These are phyloP conservation scores for Paralichthys olivaceus DNA, from an alignment of 2,113 vertebrate genomes.

Conservation along the genomic window DNA sequence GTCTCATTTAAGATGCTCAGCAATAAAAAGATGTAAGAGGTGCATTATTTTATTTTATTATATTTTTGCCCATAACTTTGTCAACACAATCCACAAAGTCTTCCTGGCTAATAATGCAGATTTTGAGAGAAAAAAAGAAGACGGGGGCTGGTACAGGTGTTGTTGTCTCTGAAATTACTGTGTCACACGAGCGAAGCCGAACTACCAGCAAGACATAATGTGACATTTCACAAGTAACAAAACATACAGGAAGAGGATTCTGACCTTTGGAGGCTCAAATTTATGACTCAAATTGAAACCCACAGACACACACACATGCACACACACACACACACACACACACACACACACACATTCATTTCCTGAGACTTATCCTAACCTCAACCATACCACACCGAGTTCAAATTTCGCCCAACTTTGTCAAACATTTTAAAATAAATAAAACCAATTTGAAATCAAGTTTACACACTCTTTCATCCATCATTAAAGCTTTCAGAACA, in stretches of 20 bases:
- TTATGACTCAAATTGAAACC: constrained; percentile 39
- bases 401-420: no score
- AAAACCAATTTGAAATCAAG: no score
- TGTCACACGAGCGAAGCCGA: constrained; percentile 28
- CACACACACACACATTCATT: neutral
- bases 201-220: constrained; percentile 56
- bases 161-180: constrained; percentile 43
- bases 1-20: neutral
- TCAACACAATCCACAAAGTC: neutral
- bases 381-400: no score
- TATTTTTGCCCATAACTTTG: neutral
- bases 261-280: constrained; percentile 72
- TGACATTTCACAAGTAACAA: constrained; percentile 71
- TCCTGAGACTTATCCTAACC: no score
- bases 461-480: no score
- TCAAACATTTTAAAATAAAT: no score
- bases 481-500: no score
- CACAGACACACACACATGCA: neutral
- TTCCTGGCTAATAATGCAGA: constrained; percentile 23
- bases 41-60: neutral
- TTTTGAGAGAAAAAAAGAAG: neutral
- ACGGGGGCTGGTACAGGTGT: constrained; percentile 17
- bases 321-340: neutral
- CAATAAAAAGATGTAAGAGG: neutral
- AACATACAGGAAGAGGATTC: constrained; percentile 55